Base-by-base conservation (phyloP, 2,797 vertebrate species). In the Atherinosoma microstoma region DNA sequence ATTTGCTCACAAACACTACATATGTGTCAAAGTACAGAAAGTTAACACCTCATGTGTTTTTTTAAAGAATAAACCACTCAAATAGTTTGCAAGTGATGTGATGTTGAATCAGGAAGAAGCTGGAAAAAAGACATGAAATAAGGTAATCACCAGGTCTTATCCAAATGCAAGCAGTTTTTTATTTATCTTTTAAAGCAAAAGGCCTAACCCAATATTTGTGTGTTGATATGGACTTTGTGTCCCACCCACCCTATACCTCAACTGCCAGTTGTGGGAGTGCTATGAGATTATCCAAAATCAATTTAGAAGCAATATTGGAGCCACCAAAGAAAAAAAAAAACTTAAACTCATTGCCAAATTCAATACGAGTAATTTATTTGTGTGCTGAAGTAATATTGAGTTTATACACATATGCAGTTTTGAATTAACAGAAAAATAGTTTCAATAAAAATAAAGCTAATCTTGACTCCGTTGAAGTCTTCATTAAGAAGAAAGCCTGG, bases 401-500 rank as follows among this genome's bases (percentile, higher is more conserved):
- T 72, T 34, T 29, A 40, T 16, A 1, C 1, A 27, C 29, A 65
- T 20, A 59, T 58, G 45, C 9, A 32, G 67, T 32, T 63, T 22
- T 75, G 58, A 58, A 27, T 57, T 64, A 27, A 62, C 58, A 6
- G 53, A 10, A 71, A 71, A 40, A 5, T 57, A 51, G 40, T 61
- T 74, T 54, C 69, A 66, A 56, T 36, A 63, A 58, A 73, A 78
- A 75, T 53, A 82, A 70, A 82, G 20, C 42, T 64, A 51, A 71
- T 58, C 58, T 79, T 75, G 72, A 79, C 70, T 75, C 53, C 64
- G 58, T 49, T 83, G 79, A 85, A 76, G 58, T 51, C 67, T 62
- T 66, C 66, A 76, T 16, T 58, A 56, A 67, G 57, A 70, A 45
- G 42, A 75, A 75, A 81, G 75, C 77, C 73, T 45, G 75, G 35